phyloP scores from a whole-genome alignment of 2,888 invertebrate genomes.

The Clivina fossor region DNA sequence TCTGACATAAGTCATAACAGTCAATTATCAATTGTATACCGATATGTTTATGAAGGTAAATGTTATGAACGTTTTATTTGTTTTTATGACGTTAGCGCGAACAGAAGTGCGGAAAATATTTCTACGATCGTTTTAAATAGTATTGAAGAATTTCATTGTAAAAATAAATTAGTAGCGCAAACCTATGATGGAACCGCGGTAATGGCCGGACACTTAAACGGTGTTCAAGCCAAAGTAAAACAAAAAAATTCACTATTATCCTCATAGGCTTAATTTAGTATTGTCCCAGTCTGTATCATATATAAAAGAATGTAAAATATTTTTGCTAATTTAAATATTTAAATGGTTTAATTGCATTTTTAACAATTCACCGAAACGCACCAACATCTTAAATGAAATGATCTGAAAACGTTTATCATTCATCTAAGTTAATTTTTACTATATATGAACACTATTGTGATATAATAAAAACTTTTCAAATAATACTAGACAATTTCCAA shows the following conservation, averaged over 20 bases:
- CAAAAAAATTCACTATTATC: conserved; percentile 38
- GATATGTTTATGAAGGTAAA: conserved; percentile 29
- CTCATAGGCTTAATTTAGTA: conserved; percentile 34
- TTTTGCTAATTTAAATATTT: no score
- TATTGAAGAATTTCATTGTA: conserved; percentile 30
- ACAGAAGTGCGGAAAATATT: conserved; percentile 35
- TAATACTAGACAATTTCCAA: conserved; percentile 2
- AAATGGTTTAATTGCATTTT: conserved; percentile 7
- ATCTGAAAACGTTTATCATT: conserved; percentile 16
- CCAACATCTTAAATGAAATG: conserved; percentile 15
- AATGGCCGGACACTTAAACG: conserved; percentile 37
- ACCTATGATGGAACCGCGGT: conserved; percentile 41
- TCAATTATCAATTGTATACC: conserved; percentile 37
- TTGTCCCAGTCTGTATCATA: conserved; percentile 8
- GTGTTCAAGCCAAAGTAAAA: conserved; percentile 41
- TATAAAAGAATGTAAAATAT: conserved; percentile 16
- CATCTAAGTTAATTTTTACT: neutral
- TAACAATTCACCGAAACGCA: conserved; percentile 9
- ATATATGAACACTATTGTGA: neutral
- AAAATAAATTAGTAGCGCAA: conserved; percentile 39
- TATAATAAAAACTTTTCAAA: neutral
- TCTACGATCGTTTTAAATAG: conserved; percentile 26
- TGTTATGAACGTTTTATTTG: conserved; percentile 39
- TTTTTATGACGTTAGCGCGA: conserved; percentile 39
- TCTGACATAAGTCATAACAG: conserved; percentile 37